These are phyloP conservation scores for Ciconia boyciana DNA, from an alignment of 2,113 vertebrate genomes.

Conservation along the genomic window DNA sequence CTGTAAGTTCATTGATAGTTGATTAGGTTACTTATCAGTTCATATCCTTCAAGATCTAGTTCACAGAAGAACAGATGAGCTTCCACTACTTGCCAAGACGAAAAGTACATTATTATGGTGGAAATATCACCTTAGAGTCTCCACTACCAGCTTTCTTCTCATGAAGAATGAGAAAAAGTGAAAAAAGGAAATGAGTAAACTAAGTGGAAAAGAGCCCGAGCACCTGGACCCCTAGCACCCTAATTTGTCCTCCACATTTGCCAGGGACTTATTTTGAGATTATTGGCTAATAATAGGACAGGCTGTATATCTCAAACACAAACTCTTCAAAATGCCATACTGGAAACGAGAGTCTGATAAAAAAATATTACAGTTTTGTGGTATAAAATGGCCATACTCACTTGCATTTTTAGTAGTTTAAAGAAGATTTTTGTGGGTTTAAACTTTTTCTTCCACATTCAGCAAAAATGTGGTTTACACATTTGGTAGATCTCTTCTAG, in stretches of 20 bases:
- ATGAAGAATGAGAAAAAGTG: background rate
- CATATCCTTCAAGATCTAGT: background rate
- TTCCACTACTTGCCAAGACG: background rate
- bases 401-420: background rate
- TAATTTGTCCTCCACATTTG: background rate
- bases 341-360: background rate
- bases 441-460: background rate
- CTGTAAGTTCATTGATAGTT: background rate
- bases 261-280: background rate
- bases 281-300: background rate
- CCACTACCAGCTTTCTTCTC: background rate
- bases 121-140: background rate
- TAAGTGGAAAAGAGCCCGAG: background rate
- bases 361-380: background rate
- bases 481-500: background rate
- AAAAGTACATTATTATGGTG: background rate
- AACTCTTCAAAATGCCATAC: background rate
- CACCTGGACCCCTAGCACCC: background rate
- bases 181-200: background rate
- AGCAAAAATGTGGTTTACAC: background rate
- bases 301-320: background rate
- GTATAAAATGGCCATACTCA: background rate
- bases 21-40: background rate
- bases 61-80: background rate
- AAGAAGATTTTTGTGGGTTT: background rate